phyloP scores from a whole-genome alignment of 2,797 vertebrate species.

The Poeciliopsis turneri region DNA sequence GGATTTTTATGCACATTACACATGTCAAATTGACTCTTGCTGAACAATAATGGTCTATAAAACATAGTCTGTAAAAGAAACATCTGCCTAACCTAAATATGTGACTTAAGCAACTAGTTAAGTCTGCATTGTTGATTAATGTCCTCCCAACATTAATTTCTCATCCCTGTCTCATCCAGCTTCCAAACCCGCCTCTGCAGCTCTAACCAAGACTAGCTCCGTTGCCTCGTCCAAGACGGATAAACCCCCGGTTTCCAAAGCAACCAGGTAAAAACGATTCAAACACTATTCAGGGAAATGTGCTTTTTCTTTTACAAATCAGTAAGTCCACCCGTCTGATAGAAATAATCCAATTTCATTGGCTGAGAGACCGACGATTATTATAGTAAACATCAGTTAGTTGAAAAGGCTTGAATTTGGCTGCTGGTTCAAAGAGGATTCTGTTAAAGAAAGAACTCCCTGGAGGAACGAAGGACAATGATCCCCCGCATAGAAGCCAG shows the following conservation, averaged over 20 bases:
- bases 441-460: slow-evolving; percentile 52
- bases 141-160: neutral
- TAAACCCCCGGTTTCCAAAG: slow-evolving; percentile 75
- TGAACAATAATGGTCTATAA: slow-evolving; percentile 30
- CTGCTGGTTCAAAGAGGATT: slow-evolving; percentile 59
- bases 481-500: slow-evolving; percentile 46
- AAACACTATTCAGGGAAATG: neutral
- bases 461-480: slow-evolving; percentile 51
- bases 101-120: neutral
- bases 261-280: slow-evolving; percentile 73
- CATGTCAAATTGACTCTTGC: slow-evolving; percentile 25
- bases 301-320: slow-evolving; percentile 8
- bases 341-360: slow-evolving; percentile 6
- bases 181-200: slow-evolving; percentile 45
- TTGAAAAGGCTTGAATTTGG: slow-evolving; percentile 48
- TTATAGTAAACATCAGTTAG: slow-evolving; percentile 19
- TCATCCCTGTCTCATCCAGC: slow-evolving; percentile 28
- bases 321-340: slow-evolving; percentile 7
- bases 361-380: neutral
- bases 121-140: neutral
- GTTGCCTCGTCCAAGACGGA: slow-evolving; percentile 65
- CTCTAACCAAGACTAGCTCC: slow-evolving; percentile 66
- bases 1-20: neutral
- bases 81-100: slow-evolving; percentile 45
- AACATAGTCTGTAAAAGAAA: slow-evolving; percentile 14